These are phyloP conservation scores for Apamea epomidion DNA, from an alignment of 2,888 invertebrate species.

Conservation along the genomic window DNA sequence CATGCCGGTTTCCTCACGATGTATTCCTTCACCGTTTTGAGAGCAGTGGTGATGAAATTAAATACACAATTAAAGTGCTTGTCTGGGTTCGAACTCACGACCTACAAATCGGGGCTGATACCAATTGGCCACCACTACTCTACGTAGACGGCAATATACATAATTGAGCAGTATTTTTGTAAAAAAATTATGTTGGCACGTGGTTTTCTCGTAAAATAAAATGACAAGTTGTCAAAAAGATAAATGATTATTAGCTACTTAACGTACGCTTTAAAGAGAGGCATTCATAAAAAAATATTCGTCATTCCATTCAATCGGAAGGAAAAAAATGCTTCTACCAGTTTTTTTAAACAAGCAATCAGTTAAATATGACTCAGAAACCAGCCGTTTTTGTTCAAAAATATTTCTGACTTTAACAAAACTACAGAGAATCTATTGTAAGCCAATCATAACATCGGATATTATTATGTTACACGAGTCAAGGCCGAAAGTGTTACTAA, in stretches of 20 bases:
- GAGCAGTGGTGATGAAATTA: too few relatives aligned
- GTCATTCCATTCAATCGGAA: constrained; percentile 11
- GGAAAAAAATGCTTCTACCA: constrained; percentile 28
- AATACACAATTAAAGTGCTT: too few relatives aligned
- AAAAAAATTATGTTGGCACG: constrained; percentile 1
- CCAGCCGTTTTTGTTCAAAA: constrained; percentile 58
- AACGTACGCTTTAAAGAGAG: constrained; percentile 16
- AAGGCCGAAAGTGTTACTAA: constrained; percentile 61
- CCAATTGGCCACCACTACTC: neutral
- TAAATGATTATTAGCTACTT: constrained; percentile 40
- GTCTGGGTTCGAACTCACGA: neutral
- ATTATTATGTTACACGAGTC: constrained; percentile 53
- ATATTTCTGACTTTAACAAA: constrained; percentile 52
- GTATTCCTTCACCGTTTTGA: too few relatives aligned
- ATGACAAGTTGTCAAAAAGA: constrained; percentile 28
- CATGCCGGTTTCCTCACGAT: too few relatives aligned
- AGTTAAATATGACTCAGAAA: constrained; percentile 54
- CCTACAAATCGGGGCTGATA: neutral
- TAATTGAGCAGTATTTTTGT: neutral
- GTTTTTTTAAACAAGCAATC: constrained; percentile 44
- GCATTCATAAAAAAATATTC: constrained; percentile 32
- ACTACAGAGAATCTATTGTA: constrained; percentile 61
- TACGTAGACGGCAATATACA: neutral
- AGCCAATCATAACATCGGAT: constrained; percentile 60
- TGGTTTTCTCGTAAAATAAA: constrained; percentile 11